These are phyloP conservation scores for Scatophagus argus DNA, from an alignment of 2,113 vertebrate genomes.

Conservation along the genomic window DNA sequence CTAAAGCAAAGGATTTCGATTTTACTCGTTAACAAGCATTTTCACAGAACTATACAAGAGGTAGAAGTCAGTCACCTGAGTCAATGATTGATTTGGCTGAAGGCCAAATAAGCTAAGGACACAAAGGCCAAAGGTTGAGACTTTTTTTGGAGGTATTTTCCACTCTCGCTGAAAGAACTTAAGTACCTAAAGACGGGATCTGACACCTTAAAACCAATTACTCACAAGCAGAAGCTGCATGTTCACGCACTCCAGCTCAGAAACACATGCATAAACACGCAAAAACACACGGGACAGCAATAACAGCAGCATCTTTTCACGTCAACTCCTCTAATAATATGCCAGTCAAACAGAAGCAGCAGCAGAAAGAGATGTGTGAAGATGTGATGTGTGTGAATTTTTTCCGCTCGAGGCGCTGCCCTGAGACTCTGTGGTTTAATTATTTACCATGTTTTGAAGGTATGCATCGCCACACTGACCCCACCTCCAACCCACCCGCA, in stretches of 20 bases:
- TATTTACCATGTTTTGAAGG: slow-evolving; percentile 47
- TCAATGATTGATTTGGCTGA: too few relatives aligned
- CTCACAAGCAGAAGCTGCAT: not conserved
- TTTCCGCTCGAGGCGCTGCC: slow-evolving; percentile 39
- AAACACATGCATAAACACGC: slow-evolving; percentile 7
- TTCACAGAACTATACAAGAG: not conserved
- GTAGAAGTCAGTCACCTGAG: not conserved
- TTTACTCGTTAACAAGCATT: not conserved
- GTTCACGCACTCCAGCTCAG: not conserved
- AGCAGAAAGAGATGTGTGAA: slow-evolving; percentile 39
- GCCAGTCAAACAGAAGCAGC: slow-evolving; percentile 54
- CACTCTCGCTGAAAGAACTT: too few relatives aligned
- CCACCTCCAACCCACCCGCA: not conserved
- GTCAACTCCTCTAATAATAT: slow-evolving; percentile 53
- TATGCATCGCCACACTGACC: slow-evolving; percentile 8
- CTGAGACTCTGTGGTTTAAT: slow-evolving; percentile 40
- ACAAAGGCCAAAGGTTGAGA: slow-evolving; percentile 10
- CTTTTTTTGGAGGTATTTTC: too few relatives aligned
- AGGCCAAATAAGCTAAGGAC: not conserved
- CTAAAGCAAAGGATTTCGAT: not conserved
- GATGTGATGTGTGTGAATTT: too few relatives aligned
- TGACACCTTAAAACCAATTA: slow-evolving; percentile 23
- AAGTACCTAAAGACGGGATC: too few relatives aligned
- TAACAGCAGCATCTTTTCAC: slow-evolving; percentile 8
- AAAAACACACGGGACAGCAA: slow-evolving; percentile 7